Percentiles rank a stretch among this genome's conserved stretches.
Conservation (phyloP, 2,113 vertebrate species). For the Brienomyrus longianalis region DNA sequence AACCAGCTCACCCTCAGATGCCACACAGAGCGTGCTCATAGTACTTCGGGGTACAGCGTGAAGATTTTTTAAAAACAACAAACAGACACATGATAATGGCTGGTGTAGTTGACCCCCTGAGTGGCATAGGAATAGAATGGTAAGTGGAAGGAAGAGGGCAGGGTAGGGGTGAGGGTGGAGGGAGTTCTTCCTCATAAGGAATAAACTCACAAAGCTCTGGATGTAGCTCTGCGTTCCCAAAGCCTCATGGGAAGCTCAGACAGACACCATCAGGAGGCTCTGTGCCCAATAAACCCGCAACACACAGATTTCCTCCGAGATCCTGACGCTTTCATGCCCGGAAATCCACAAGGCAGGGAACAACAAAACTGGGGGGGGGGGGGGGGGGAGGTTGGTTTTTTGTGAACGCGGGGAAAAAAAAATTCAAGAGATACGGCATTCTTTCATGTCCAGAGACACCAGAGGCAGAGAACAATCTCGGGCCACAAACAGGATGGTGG, state of each 20-base stretch:
- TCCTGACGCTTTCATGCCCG: conserved; percentile 5
- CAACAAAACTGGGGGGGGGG: neutral
- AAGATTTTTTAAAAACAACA: neutral
- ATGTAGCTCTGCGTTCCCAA: neutral
- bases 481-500: neutral
- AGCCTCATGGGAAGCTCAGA: neutral
- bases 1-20: neutral
- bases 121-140: neutral
- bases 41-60: neutral
- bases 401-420: neutral
- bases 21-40: neutral
- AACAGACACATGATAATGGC: neutral
- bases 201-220: neutral
- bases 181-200: neutral
- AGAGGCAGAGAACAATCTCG: neutral
- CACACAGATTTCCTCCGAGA: neutral
- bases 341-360: neutral
- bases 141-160: neutral
- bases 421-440: neutral
- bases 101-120: neutral
- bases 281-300: neutral
- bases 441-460: neutral
- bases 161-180: neutral
- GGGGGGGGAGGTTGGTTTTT: too few relatives aligned
- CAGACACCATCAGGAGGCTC: neutral